Evolutionary conservation across 2,113 vertebrate genomes (phyloP), one percentile per base, ranked within the genome.

Genomic region (Hiodon alosoides): DNA sequence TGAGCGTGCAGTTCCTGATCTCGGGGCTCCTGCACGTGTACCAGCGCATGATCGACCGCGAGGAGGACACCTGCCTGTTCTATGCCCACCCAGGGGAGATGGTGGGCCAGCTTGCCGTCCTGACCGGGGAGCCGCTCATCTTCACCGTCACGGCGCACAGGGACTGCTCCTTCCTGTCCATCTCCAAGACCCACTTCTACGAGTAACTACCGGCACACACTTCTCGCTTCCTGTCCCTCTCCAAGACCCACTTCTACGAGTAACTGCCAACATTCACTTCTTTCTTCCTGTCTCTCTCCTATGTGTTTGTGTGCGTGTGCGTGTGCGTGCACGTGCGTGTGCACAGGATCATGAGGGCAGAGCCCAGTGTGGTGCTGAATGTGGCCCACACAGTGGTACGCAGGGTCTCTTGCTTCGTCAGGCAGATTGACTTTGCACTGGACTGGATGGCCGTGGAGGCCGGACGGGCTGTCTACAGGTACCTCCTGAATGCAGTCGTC

Each of bases 361-460:
- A 97, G 85, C 97, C 96, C 0, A 84, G 89, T 0, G 87, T 98
- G 0, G 95, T 98, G 74, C 83, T 98, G 31, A 92, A 93, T 0
- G 92, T 98, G 2, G 96, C 97, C 1, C 95, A 98, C 89, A 93
- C 92, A 0, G 94, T 98, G 0, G 95, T 96, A 57, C 93, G 85
- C 84, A 92, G 96, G 31, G 88, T 98, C 90, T 99, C 96, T 0
- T 87, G 95, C 0, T 99, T 98, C 3, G 94, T 99, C 60, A 84
- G 95, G 64, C 97, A 99, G 78, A 94, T 98, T 0, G 96, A 98
- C 82, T 99, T 99, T 0, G 96, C 97, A 0, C 86, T 98, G 77
- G 97, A 99, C 80, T 99, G 97, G 97, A 95, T 97, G 95, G 96
- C 95, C 62, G 87, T 98, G 2, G 96, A 99, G 81, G 97, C 97